Conservation (phyloP, 2,888 invertebrate species). For the Azorinus chamasolen region DNA sequence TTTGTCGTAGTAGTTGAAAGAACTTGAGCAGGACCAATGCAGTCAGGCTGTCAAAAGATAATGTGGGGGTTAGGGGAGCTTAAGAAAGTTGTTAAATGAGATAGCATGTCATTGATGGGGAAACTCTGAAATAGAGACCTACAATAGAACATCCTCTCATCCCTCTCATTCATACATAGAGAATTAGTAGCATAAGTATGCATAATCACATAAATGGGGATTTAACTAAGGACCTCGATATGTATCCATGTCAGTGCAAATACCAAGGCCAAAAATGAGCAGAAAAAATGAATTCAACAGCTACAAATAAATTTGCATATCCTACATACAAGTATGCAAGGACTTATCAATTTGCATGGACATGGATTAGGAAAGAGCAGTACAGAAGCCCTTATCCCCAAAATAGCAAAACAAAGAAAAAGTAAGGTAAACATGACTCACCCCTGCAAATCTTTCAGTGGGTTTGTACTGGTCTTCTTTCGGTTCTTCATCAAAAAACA, state of each 20-base stretch:
- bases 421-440: constrained; percentile 36
- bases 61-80: constrained; percentile 25
- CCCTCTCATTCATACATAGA: constrained; percentile 25
- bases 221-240: constrained; percentile 10
- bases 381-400: constrained; percentile 28
- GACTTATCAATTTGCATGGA: too few species aligned
- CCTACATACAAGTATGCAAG: too few species aligned
- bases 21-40: constrained; percentile 34
- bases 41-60: constrained; percentile 61
- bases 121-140: constrained; percentile 24
- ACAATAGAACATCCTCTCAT: constrained; percentile 10
- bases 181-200: constrained; percentile 10
- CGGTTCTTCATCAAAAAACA: constrained; percentile 20
- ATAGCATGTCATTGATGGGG: constrained; percentile 37
- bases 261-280: too few species aligned
- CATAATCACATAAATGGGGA: constrained; percentile 10
- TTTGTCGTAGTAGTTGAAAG: constrained; percentile 39
- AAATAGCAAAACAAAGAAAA: constrained; percentile 19
- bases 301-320: too few species aligned
- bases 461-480: constrained; percentile 30
- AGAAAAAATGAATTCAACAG: too few species aligned
- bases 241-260: too few species aligned
- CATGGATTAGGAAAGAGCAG: background rate
- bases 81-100: constrained; percentile 8
- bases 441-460: constrained; percentile 51